Evolutionary conservation across 2,797 vertebrate genomes (phyloP), one percentile per base, ranked within the genome.

Genomic region (Percopsis omiscomaycus): DNA sequence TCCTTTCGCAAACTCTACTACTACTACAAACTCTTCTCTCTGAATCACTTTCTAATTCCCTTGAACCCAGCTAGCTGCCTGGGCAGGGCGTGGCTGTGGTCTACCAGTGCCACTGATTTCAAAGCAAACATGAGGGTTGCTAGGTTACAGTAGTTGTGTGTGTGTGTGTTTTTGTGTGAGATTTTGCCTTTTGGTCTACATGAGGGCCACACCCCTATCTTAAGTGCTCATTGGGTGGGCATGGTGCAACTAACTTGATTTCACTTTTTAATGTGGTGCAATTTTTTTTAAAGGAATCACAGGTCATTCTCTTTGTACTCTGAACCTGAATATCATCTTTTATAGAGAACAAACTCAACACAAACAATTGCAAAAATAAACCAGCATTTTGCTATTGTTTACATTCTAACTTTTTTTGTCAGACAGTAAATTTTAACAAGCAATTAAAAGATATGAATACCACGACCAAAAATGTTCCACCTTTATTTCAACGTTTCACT

Each of bases 121-220:
- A 72, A 46, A 11, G 59, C 48, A 88, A 91, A 90, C 80, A 89
- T 48, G 54, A 10, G 22, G 1, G 85, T 89, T 90, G 86, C 86
- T 89, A 73, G 63, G 82, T 68, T 77, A 86, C 75, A 1, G 22
- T 22, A 22, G 2, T 12, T 8, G 46, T 44, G 11, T 71, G 62
- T 14, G 48, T 71, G 69, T 55, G 53, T 42, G 37, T 42, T 22
- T 22, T 22, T 22, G 29, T 3, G 22, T 15, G 60, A 53, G 16
- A 55, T 42, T 55, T 65, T 59, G 37, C n/a, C 13, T 13, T 57
- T 63, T 30, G 9, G 64, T 65, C 61, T 68, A 65, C 67, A 72
- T 37, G 76, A 74, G 52, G 47, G 57, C 84, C 81, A 70, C 78
- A 3, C 83, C 83, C 85, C 68, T 83, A 71, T 82, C 58, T 57